Evolutionary conservation across 37 sponge, comb jelly and placozoan genomes (phyloP).

Genomic region (Crambe crambe): DNA sequence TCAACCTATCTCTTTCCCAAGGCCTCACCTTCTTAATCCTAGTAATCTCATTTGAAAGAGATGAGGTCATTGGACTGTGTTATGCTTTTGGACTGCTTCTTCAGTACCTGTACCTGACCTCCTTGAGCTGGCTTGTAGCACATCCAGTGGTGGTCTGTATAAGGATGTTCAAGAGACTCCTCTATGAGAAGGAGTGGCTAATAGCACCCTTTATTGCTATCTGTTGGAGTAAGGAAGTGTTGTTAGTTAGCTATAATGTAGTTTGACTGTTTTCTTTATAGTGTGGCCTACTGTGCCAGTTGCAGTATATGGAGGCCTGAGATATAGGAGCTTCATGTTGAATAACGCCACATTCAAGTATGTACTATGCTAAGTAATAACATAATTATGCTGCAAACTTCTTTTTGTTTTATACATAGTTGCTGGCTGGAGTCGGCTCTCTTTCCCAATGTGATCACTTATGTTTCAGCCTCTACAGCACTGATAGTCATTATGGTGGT

Average conservation of each 20-base stretch:
- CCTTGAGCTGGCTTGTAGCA: constrained; percentile 20
- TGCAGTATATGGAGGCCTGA: background rate
- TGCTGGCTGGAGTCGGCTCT: constrained; percentile 42
- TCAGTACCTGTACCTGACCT: constrained; percentile 27
- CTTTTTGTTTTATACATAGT: constrained; percentile 6
- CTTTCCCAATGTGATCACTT: constrained; percentile 45
- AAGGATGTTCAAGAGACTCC: constrained; percentile 5
- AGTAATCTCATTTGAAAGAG: constrained; percentile 14
- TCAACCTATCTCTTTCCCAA: constrained; percentile 7
- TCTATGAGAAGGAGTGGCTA: constrained; percentile 41
- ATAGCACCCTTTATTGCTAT: constrained; percentile 19
- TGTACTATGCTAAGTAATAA: background rate
- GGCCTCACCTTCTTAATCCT: constrained; percentile 2
- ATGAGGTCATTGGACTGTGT: constrained; percentile 2
- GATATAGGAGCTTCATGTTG: constrained; percentile 8
- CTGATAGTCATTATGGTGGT: background rate
- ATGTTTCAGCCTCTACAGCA: background rate
- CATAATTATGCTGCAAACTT: background rate
- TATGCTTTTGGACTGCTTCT: constrained; percentile 17
- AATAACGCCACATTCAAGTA: background rate
- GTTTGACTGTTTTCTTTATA: background rate
- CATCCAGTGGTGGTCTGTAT: constrained; percentile 12
- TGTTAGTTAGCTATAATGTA: background rate
- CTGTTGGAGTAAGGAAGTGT: constrained; percentile 13
- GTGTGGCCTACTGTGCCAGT: constrained; percentile 12